Evolutionary conservation across 2,888 invertebrate genomes (phyloP), one percentile per base, ranked within the genome.

Genomic region (Lasioglossum zephyrum): DNA sequence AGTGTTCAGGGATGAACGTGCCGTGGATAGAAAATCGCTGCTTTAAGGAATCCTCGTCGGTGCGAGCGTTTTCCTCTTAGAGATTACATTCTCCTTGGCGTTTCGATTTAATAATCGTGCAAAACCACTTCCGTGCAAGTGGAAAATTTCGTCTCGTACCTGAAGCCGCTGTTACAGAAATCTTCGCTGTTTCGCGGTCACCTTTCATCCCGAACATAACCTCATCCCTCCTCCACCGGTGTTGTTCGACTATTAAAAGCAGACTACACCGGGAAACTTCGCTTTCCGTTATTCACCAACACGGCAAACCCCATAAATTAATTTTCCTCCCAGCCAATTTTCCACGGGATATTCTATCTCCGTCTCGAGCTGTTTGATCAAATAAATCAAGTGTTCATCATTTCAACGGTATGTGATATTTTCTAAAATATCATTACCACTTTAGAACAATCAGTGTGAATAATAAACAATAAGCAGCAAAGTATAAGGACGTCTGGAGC

Each of bases 21-120:
- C 82, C 77, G 73, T 69, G 87, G 82, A 88, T 88, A 76, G 79
- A 90, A 90, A 84, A 85, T 87, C 82, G 47, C 53, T 81, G 87
- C 84, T 90, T 44, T 26, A 79, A 63, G 39, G 44, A 85, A 69
- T 73, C 53, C 36, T n/a, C 44, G 41, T 47, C 57, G 49, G 49
- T 13, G 63, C n/a, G 47, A 9, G 16, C 16, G 16, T 18, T 79
- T 63, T 73, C 73, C 13, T 66, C 79, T 70, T 53, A 18, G 39
- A 69, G 47, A 70, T 70, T 77, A 70, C 66, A 69, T 69, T 69
- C 69, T 70, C 39, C 77, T 72, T 53, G 49, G n/a, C 22, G 66
- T 73, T 66, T 66, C 73, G 47, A 73, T 79, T 79, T 73, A 79
- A 79, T 73, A 79, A 79, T 63, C 79, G 22, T 8, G 60, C 41